A percentile compares a stretch with the other conserved stretches of the same genome.
Conservation (phyloP, 2,797 vertebrate species). For the Poecilia picta region DNA sequence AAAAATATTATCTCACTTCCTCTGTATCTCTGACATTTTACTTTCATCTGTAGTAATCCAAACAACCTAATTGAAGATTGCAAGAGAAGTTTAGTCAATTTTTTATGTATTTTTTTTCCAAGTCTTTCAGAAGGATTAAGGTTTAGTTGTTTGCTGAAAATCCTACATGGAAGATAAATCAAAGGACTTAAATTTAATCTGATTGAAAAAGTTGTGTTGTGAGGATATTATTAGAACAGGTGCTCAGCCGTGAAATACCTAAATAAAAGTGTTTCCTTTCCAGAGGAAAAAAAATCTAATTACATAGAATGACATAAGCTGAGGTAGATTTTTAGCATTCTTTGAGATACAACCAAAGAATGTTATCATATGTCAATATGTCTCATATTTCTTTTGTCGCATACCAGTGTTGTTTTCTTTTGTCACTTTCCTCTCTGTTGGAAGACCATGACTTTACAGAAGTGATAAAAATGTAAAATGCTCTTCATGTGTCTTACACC, state of each 20-base stretch:
- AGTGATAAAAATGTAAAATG: neutral
- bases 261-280: constrained; percentile 35
- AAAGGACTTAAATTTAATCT: constrained; percentile 63
- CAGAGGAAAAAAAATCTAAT: constrained; percentile 47
- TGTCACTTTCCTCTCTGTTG: neutral
- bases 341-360: neutral
- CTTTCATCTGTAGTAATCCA: constrained; percentile 32
- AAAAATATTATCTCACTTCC: constrained; percentile 51
- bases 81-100: constrained; percentile 27
- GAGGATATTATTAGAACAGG: constrained; percentile 66
- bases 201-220: constrained; percentile 71
- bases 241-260: constrained; percentile 47
- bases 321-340: neutral
- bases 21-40: constrained; percentile 45
- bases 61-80: constrained; percentile 52
- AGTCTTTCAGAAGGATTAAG: constrained; percentile 67
- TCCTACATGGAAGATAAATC: constrained; percentile 61
- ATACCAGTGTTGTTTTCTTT: neutral
- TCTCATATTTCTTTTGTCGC: too few relatives aligned
- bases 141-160: constrained; percentile 66
- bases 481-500: neutral
- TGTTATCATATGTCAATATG: too few relatives aligned
- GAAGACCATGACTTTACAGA: neutral
- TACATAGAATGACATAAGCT: constrained; percentile 8
- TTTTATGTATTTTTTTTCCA: neutral